Conservation (phyloP, 2,113 vertebrate species). For the Pardalotus punctatus region DNA sequence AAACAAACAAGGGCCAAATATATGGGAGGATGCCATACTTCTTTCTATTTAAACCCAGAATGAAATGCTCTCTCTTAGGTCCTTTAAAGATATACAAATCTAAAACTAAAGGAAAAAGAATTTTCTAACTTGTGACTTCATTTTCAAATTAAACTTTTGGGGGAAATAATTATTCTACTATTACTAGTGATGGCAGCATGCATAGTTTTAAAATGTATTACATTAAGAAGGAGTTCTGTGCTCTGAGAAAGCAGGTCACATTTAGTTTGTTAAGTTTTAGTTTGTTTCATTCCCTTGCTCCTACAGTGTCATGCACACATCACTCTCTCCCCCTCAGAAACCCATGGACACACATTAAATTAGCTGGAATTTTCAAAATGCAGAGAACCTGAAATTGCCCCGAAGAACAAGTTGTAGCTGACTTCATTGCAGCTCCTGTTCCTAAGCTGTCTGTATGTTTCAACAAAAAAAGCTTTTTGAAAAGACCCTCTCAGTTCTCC, state of each 20-base stretch:
- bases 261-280: not conserved
- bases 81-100: not conserved
- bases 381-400: not conserved
- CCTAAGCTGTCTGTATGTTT: not conserved
- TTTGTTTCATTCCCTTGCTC: not conserved
- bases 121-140: not conserved
- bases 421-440: not conserved
- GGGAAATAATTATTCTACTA: not conserved
- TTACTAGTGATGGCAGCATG: not conserved
- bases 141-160: not conserved
- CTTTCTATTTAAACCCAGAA: not conserved
- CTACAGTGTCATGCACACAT: not conserved
- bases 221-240: not conserved
- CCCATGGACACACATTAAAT: not conserved
- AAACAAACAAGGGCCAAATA: slow-evolving; percentile 23
- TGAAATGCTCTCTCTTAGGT: not conserved
- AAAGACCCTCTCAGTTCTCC: not conserved
- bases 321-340: not conserved
- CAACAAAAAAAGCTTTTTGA: not conserved
- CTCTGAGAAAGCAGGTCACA: not conserved
- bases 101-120: not conserved
- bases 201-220: not conserved
- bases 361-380: not conserved
- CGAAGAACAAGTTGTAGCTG: not conserved
- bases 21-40: not conserved